Conservation (phyloP, 2,888 invertebrate genomes). For the Lasioglossum lativentre region DNA sequence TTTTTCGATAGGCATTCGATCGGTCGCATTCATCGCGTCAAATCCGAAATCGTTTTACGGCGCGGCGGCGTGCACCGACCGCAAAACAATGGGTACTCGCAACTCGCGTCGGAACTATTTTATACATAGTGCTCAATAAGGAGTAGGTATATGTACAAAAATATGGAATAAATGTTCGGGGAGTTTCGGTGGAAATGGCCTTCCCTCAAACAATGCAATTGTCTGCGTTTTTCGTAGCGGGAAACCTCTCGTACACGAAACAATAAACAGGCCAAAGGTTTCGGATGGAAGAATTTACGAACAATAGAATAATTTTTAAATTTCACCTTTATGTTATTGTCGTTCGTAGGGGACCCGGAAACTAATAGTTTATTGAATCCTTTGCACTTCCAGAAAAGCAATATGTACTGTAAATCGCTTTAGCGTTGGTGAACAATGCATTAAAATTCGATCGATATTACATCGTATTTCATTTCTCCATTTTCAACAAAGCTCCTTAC, state of each 20-base stretch:
- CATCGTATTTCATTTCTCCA: neutral
- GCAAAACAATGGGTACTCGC: slow-evolving; percentile 45
- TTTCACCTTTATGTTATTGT: neutral
- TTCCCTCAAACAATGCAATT: neutral
- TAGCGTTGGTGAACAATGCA: too few relatives aligned
- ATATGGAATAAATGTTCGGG: neutral
- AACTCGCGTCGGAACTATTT: slow-evolving; percentile 6
- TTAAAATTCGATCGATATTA: too few relatives aligned
- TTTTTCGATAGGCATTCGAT: slow-evolving; percentile 47
- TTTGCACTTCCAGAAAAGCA: neutral
- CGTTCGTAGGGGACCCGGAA: too few relatives aligned
- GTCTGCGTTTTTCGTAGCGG: neutral
- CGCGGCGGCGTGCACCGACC: slow-evolving; percentile 41
- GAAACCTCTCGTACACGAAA: neutral
- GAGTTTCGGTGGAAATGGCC: neutral
- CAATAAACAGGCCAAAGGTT: neutral
- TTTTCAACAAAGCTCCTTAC: neutral
- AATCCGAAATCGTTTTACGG: slow-evolving; percentile 60
- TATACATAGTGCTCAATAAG: slow-evolving; percentile 1
- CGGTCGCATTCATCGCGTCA: slow-evolving; percentile 58
- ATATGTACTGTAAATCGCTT: neutral
- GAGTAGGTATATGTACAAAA: neutral
- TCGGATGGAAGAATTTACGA: neutral
- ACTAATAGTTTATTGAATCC: neutral
- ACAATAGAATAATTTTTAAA: neutral